Conservation (phyloP, 2,113 vertebrate species). For the Phaethornis superciliosus region DNA sequence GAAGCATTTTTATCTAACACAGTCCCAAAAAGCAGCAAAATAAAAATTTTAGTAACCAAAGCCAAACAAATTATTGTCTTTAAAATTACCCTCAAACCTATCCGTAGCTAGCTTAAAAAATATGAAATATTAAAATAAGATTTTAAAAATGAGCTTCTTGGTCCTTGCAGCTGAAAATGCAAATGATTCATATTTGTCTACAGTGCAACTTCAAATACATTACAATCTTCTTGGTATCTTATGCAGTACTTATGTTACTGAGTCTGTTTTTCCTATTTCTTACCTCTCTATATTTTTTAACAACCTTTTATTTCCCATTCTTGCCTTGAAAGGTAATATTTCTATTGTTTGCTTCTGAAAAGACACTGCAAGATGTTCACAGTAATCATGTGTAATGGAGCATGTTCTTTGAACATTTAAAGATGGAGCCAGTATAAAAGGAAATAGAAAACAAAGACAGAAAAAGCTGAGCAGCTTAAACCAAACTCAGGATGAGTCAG, state of each 20-base stretch:
- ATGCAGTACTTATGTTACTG: not conserved
- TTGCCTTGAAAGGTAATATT: not conserved
- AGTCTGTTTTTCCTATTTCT: not conserved
- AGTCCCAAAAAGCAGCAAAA: not conserved
- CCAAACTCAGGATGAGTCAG: not conserved
- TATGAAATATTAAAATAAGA: not conserved
- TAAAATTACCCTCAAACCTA: not conserved
- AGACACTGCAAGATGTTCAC: not conserved
- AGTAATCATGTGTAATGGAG: constrained; percentile 25
- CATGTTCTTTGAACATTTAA: not conserved
- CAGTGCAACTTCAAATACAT: not conserved
- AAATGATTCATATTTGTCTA: constrained; percentile 2
- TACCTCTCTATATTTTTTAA: constrained; percentile 2
- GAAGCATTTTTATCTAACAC: not conserved
- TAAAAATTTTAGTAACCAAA: not conserved
- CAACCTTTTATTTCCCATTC: not conserved
- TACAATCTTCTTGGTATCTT: not conserved
- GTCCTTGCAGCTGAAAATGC: not conserved
- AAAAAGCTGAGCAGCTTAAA: not conserved
- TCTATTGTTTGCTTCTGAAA: constrained; percentile 14
- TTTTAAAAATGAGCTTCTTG: not conserved
- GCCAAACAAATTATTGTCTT: not conserved
- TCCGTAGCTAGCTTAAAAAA: not conserved
- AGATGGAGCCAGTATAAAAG: not conserved
- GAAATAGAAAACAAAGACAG: not conserved